These are phyloP conservation scores for Hapalemur alaotrensis DNA, from an alignment of 2,797 vertebrate species.

Conservation along the genomic window DNA sequence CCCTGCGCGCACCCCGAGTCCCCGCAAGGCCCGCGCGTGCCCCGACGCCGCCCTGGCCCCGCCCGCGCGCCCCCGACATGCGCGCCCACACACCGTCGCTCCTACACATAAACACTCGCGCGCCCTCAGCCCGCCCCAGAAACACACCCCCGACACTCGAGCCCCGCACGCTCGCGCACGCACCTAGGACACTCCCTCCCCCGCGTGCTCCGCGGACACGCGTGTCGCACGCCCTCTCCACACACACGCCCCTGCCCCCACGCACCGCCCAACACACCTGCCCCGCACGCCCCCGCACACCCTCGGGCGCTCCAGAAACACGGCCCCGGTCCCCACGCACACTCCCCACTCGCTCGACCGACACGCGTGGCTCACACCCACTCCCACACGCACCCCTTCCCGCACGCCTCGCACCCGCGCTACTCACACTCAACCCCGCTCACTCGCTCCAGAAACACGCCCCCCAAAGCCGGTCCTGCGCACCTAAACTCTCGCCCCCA, in stretches of 20 bases:
- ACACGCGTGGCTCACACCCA: not conserved
- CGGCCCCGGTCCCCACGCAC: not conserved
- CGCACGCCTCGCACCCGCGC: not conserved
- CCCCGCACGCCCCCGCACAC: not conserved
- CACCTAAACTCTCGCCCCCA: not conserved
- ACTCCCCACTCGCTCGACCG: not conserved
- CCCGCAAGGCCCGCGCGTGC: not conserved
- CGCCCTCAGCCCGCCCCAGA: not conserved
- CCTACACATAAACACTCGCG: not conserved
- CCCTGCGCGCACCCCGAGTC: not conserved
- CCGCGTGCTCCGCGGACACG: not conserved
- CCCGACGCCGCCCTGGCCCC: not conserved
- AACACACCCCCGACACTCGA: not conserved
- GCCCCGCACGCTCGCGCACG: not conserved
- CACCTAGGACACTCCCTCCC: not conserved
- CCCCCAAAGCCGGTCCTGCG: not conserved
- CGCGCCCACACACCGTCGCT: not conserved
- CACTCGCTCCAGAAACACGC: conserved; percentile 11
- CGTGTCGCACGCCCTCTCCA: not conserved
- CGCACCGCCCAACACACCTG: not conserved
- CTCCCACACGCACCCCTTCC: not conserved
- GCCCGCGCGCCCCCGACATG: not conserved
- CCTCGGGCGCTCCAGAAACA: not conserved
- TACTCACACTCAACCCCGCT: not conserved
- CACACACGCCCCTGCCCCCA: not conserved